Percentiles rank a stretch among this genome's conserved stretches.
Conservation (phyloP, 2,888 invertebrate species). For the Trachelus stipa region DNA sequence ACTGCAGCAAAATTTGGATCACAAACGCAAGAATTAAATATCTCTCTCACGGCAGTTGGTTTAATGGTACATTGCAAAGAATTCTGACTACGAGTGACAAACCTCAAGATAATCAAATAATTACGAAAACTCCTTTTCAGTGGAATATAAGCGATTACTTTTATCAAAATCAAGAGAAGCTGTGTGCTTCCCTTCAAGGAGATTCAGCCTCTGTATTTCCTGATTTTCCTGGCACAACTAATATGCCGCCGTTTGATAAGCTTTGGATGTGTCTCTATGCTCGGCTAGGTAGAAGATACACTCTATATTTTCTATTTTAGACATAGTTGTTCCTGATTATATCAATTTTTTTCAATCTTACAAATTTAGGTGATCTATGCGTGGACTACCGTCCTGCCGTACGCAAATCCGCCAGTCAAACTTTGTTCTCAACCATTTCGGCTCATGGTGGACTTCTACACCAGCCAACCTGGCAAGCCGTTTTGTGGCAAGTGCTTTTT, state of each 20-base stretch:
- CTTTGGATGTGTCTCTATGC: conserved; percentile 97
- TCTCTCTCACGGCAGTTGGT: conserved; percentile 96
- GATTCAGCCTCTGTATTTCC: conserved; percentile 81
- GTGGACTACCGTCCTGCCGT: conserved; percentile 96
- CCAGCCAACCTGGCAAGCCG: conserved; percentile 92
- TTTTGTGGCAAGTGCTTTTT: conserved; percentile 95
- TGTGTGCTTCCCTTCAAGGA: conserved; percentile 78
- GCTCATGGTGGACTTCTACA: conserved; percentile 93
- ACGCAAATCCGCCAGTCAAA: conserved; percentile 96
- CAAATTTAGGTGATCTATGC: conserved; percentile 81
- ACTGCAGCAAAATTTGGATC: conserved; percentile 96
- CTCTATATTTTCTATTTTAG: not conserved
- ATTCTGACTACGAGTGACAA: not conserved
- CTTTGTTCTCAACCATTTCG: conserved; percentile 95
- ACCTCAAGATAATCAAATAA: too few species aligned
- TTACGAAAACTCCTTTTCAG: conserved; percentile 68
- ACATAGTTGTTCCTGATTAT: not conserved
- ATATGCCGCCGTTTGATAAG: conserved; percentile 90
- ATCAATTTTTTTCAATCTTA: not conserved
- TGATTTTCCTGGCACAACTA: conserved; percentile 84
- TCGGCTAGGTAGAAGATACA: conserved; percentile 73
- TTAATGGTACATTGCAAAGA: conserved; percentile 78
- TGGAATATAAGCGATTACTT: conserved; percentile 99
- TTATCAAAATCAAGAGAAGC: conserved; percentile 92
- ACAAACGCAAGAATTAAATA: conserved; percentile 96